phyloP scores from a whole-genome alignment of 1,140 invertebrate genomes.

The Hypsibius dujardini region DNA sequence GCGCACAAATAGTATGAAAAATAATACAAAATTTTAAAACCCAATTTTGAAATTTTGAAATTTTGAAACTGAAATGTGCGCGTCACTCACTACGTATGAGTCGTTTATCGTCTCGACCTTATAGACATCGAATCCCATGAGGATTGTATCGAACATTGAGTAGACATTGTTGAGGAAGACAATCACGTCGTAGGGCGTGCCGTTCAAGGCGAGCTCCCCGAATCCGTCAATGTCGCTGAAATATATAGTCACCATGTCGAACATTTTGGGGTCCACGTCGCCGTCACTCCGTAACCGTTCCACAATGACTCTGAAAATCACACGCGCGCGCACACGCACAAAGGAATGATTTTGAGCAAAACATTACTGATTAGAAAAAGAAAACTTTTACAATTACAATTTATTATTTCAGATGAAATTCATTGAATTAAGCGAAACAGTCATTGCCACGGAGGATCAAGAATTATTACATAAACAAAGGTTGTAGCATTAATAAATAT shows the following conservation, averaged over 20 bases:
- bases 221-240: constrained; percentile 35
- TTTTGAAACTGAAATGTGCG: no score
- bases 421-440: no score
- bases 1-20: not conserved
- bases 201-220: constrained; percentile 31
- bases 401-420: no score
- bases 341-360: no score
- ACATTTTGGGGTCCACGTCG: not conserved
- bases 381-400: no score
- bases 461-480: no score
- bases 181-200: constrained; percentile 32
- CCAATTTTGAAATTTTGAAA: not conserved
- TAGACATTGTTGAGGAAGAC: constrained; percentile 34
- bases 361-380: no score
- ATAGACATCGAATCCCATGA: constrained; percentile 36
- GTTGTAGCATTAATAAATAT: no score
- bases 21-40: not conserved
- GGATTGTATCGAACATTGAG: constrained; percentile 33
- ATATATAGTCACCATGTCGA: constrained; percentile 33
- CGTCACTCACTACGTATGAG: constrained; percentile 29
- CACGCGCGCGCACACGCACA: not conserved
- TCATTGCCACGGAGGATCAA: no score
- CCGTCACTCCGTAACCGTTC: not conserved
- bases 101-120: constrained; percentile 30
- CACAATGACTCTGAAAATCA: not conserved